Evolutionary conservation across 2,888 invertebrate species (phyloP).

Genomic region (Eristalis tenax): DNA sequence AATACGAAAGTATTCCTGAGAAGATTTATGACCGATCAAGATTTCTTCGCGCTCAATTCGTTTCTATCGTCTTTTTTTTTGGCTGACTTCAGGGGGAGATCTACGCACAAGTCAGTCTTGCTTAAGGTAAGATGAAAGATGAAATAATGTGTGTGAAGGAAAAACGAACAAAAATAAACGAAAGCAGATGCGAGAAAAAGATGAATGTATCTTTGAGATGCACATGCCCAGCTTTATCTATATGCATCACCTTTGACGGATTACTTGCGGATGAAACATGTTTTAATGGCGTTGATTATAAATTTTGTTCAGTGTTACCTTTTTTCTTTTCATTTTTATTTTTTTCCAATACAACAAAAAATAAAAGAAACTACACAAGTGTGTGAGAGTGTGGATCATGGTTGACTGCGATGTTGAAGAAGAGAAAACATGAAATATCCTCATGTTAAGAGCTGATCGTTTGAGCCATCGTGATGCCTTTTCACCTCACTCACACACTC

Average conservation of each 20-base stretch:
- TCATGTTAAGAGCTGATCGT: constrained; percentile 58
- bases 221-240: constrained; percentile 58
- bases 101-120: background rate
- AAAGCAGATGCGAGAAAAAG: constrained; percentile 69
- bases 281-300: constrained; percentile 70
- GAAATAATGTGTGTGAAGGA: background rate
- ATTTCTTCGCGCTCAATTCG: constrained; percentile 58
- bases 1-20: constrained; percentile 37
- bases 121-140: constrained; percentile 19
- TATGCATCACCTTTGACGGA: constrained; percentile 71
- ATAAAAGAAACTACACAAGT: background rate
- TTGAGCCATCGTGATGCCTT: constrained; percentile 44
- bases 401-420: constrained; percentile 49
- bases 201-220: constrained; percentile 66
- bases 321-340: background rate
- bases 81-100: constrained; percentile 22
- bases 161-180: constrained; percentile 13
- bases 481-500: constrained; percentile 39
- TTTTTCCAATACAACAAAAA: background rate
- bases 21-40: constrained; percentile 64
- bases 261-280: constrained; percentile 70
- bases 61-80: constrained; percentile 1
- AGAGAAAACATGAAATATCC: constrained; percentile 63
- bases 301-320: constrained; percentile 41
- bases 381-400: background rate